Conservation (phyloP, 2,797 vertebrate genomes). For the Choloepus didactylus region DNA sequence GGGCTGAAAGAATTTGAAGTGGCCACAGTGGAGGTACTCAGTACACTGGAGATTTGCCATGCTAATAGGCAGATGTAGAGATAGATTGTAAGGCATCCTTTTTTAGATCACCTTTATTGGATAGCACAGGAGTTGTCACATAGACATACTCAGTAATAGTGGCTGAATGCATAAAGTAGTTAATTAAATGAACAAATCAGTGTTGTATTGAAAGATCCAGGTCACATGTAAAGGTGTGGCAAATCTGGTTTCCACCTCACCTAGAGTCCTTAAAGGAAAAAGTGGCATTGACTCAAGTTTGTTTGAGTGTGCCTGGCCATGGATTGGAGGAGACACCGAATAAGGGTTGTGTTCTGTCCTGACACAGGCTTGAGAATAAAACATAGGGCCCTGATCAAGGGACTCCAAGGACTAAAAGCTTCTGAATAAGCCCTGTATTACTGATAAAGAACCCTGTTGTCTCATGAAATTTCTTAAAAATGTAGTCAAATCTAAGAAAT, state of each 20-base stretch:
- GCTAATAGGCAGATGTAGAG: neutral
- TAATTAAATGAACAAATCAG: neutral
- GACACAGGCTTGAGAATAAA: neutral
- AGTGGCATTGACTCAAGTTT: neutral
- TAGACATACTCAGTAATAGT: neutral
- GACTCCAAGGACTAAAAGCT: neutral
- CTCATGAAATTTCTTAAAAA: neutral
- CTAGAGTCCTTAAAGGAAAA: neutral
- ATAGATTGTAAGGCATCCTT: neutral
- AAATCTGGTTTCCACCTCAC: neutral
- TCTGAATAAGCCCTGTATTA: neutral
- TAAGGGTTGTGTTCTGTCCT: neutral
- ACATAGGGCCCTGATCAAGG: too few relatives aligned
- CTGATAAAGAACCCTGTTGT: neutral
- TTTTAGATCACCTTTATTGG: neutral
- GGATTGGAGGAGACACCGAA: neutral
- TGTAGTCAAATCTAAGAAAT: neutral
- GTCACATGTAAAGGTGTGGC: neutral
- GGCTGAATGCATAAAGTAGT: neutral
- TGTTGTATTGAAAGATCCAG: neutral
- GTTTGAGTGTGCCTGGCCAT: rapidly evolving
- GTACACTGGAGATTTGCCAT: neutral
- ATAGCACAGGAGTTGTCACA: neutral
- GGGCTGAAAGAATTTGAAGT: neutral
- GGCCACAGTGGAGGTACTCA: neutral